phyloP scores from a whole-genome alignment of 1,140 invertebrate genomes.

The Neuroterus valhalla region DNA sequence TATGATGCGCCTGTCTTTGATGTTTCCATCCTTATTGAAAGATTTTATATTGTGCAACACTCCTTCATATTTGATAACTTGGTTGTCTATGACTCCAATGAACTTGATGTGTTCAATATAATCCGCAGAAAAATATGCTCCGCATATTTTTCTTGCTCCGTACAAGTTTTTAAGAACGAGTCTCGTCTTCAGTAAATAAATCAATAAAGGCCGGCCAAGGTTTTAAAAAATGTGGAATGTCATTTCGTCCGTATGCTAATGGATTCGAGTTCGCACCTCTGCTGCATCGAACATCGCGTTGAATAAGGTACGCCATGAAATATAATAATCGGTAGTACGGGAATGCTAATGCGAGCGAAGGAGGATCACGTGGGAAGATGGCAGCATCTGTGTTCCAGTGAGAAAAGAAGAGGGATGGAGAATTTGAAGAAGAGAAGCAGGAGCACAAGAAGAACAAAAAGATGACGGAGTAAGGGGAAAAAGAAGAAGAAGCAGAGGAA shows the following conservation, averaged over 20 bases:
- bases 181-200: background rate
- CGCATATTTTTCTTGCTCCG: background rate
- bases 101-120: too few relatives aligned
- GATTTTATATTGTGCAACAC: too few relatives aligned
- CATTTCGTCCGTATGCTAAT: conserved; percentile 29
- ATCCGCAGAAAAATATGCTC: background rate
- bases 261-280: conserved; percentile 22
- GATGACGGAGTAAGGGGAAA: too few relatives aligned
- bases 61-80: too few relatives aligned
- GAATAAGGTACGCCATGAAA: conserved; percentile 39
- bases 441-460: conserved; percentile 33
- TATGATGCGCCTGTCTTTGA: too few relatives aligned
- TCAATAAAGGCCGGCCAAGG: conserved; percentile 21
- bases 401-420: conserved; percentile 46
- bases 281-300: conserved; percentile 25
- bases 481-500: too few relatives aligned
- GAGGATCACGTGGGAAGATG: conserved; percentile 56
- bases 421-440: conserved; percentile 46
- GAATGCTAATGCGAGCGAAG: conserved; percentile 51
- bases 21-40: too few relatives aligned
- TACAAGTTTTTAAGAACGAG: background rate
- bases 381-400: conserved; percentile 48
- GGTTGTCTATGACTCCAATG: too few relatives aligned
- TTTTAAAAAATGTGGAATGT: conserved; percentile 28
- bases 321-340: conserved; percentile 48